Evolutionary conservation across 1,140 invertebrate genomes (phyloP).

Genomic region (Drosophila pruinosa): DNA sequence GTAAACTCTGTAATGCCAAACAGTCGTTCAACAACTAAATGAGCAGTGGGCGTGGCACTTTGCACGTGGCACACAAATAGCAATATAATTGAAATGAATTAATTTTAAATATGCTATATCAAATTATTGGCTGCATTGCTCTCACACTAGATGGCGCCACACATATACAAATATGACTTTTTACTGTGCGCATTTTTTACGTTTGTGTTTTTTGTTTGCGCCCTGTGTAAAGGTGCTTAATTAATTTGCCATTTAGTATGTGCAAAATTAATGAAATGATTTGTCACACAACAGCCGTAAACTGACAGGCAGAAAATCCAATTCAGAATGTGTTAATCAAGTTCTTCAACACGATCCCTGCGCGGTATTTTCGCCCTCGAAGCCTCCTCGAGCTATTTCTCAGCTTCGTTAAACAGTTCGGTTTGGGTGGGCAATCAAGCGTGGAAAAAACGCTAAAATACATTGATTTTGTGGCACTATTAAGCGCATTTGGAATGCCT

Average conservation of each 20-base stretch:
- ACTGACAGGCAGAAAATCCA: conserved; percentile 33
- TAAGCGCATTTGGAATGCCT: conserved; percentile 61
- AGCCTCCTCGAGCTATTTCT: neutral
- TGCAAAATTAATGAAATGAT: conserved; percentile 77
- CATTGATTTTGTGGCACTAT: conserved; percentile 77
- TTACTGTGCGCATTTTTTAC: neutral
- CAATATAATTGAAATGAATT: conserved; percentile 77
- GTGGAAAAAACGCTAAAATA: conserved; percentile 58
- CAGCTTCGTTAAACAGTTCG: neutral
- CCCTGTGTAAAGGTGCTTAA: conserved; percentile 40
- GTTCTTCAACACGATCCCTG: conserved; percentile 16
- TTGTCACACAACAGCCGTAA: conserved; percentile 49
- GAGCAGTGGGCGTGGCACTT: conserved; percentile 16
- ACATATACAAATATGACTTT: too few relatives aligned
- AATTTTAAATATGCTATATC: conserved; percentile 66
- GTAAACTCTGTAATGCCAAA: neutral
- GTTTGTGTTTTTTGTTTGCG: neutral
- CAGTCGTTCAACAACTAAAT: neutral
- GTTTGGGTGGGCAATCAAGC: conserved; percentile 39
- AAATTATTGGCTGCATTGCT: conserved; percentile 15
- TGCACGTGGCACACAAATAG: conserved; percentile 40
- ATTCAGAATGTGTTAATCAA: conserved; percentile 68
- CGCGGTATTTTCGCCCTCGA: neutral
- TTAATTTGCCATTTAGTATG: conserved; percentile 76
- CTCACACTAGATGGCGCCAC: conserved; percentile 23